Evolutionary conservation across 2,113 vertebrate genomes (phyloP).

Genomic region (Chrysochloris asiatica): DNA sequence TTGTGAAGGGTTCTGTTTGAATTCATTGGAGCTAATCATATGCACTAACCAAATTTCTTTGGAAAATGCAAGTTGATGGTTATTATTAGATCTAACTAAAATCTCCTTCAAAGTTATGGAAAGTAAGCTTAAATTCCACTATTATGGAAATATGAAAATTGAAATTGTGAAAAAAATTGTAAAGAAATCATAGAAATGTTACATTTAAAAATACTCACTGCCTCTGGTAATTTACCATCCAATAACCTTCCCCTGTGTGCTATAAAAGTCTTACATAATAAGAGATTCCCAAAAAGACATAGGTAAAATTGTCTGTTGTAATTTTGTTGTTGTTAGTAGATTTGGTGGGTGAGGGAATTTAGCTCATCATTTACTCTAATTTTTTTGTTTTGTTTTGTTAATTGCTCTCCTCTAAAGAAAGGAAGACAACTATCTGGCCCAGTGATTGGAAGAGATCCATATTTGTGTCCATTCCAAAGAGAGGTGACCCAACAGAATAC

Average conservation of each 20-base stretch:
- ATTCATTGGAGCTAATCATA: slow-evolving; percentile 48
- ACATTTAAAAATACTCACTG: slow-evolving; percentile 45
- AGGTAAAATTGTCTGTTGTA: not conserved
- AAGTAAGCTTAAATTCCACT: slow-evolving; percentile 56
- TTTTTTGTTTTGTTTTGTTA: no score
- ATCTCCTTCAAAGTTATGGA: not conserved
- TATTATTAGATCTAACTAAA: slow-evolving; percentile 51
- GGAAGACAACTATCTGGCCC: no score
- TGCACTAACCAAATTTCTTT: slow-evolving; percentile 64
- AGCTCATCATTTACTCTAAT: slow-evolving; percentile 1
- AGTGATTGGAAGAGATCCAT: no score
- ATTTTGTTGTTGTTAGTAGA: not conserved
- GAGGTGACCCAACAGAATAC: no score
- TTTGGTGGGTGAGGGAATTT: not conserved
- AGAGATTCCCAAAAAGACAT: slow-evolving; percentile 36
- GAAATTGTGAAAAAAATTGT: not conserved
- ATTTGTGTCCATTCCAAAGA: no score
- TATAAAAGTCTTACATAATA: slow-evolving; percentile 16
- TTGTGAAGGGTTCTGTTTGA: slow-evolving; percentile 34
- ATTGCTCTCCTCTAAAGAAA: slow-evolving; percentile 26
- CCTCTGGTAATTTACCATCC: slow-evolving; percentile 13
- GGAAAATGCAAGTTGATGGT: slow-evolving; percentile 32
- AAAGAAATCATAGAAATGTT: slow-evolving; percentile 15
- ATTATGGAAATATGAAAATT: slow-evolving; percentile 28
- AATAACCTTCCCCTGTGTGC: slow-evolving; percentile 1